Conservation (phyloP, 2,113 vertebrate species). For the Labeo catla region DNA sequence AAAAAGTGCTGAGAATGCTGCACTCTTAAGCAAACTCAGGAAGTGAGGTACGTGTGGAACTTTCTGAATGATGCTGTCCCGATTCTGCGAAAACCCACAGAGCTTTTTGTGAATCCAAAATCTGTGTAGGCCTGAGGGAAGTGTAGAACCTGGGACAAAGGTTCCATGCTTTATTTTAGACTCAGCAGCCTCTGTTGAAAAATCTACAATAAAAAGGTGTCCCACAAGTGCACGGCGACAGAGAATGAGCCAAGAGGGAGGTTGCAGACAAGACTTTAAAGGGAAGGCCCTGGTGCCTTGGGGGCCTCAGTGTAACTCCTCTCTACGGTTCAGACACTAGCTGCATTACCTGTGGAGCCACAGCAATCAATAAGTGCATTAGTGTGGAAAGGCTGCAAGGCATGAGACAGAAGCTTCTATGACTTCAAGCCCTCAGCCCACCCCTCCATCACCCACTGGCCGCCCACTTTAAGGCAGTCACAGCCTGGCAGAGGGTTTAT, state of each 20-base stretch:
- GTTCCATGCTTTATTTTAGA: not conserved
- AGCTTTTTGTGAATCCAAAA: not conserved
- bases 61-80: not conserved
- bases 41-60: not conserved
- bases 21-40: not conserved
- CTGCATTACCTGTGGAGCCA: conserved; percentile 62
- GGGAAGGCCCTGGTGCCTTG: conserved; percentile 1
- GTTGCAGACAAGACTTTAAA: conserved; percentile 36
- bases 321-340: conserved; percentile 53
- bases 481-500: not conserved
- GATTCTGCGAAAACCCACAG: not conserved
- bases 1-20: not conserved
- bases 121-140: not conserved
- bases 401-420: conserved; percentile 44
- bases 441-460: conserved; percentile 26
- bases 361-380: conserved; percentile 72
- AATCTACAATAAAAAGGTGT: conserved; percentile 9
- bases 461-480: not conserved
- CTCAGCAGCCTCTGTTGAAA: not conserved
- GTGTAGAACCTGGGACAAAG: not conserved
- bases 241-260: conserved; percentile 23
- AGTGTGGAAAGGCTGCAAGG: conserved; percentile 60
- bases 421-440: conserved; percentile 35
- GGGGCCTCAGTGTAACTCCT: conserved; percentile 29
- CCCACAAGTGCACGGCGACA: not conserved